Evolutionary conservation across 1,140 invertebrate species (phyloP).

Genomic region (Macrobrachium nipponense): DNA sequence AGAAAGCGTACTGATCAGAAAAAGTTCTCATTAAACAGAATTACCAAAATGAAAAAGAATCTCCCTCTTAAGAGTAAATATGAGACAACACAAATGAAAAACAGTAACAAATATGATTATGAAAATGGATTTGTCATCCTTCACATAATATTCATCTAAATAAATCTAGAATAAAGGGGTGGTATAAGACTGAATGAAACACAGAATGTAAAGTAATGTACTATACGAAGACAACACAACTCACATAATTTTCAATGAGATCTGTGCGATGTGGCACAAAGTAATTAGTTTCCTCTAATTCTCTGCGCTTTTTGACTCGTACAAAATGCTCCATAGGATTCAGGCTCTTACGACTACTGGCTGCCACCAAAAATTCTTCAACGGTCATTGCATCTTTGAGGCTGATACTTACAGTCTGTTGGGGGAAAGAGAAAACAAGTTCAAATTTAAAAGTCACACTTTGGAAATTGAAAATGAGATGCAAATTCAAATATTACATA

Average conservation of each 20-base stretch:
- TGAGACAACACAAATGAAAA: no score
- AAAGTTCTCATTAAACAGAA: not conserved
- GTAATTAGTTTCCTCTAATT: conserved; percentile 95
- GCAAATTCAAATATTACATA: no score
- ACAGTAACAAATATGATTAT: no score
- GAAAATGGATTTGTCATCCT: no score
- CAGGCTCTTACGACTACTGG: conserved; percentile 89
- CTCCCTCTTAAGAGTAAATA: no score
- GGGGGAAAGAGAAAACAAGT: conserved; percentile 37
- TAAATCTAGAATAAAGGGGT: not conserved
- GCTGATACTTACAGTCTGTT: conserved; percentile 82
- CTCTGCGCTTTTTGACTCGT: conserved; percentile 90
- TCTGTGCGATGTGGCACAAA: conserved; percentile 93
- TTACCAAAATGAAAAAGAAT: no score
- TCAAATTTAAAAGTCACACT: no score
- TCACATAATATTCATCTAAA: no score
- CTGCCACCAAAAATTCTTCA: conserved; percentile 92
- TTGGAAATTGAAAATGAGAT: no score
- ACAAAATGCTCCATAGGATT: conserved; percentile 96
- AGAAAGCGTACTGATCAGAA: not conserved
- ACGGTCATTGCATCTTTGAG: conserved; percentile 92
- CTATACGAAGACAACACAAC: conserved; percentile 68
- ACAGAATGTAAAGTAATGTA: not conserved
- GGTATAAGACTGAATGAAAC: not conserved
- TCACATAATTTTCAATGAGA: conserved; percentile 94